Evolutionary conservation across 2,888 invertebrate species (phyloP).

Genomic region (Villa cingulata): DNA sequence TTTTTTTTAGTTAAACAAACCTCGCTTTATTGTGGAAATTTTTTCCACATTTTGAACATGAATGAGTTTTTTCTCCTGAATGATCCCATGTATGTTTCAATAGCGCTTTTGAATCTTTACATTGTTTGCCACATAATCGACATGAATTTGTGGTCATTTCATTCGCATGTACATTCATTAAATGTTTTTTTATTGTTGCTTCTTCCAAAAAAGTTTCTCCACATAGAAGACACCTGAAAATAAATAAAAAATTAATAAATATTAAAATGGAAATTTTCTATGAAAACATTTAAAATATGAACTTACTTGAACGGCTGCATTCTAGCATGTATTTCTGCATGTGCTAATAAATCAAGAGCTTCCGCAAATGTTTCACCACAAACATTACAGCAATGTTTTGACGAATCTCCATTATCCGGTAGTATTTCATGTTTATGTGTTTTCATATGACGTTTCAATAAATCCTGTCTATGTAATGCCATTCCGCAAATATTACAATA

Average conservation of each 20-base stretch:
- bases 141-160: slow-evolving; percentile 52
- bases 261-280: not conserved
- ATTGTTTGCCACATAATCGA: slow-evolving; percentile 51
- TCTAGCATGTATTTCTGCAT: slow-evolving; percentile 64
- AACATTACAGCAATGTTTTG: slow-evolving; percentile 58
- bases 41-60: slow-evolving; percentile 54
- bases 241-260: not conserved
- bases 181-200: slow-evolving; percentile 47
- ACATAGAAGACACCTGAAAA: slow-evolving; percentile 46
- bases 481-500: slow-evolving; percentile 63
- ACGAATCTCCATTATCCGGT: slow-evolving; percentile 5
- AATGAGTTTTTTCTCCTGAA: slow-evolving; percentile 47
- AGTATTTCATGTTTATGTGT: slow-evolving; percentile 26
- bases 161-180: slow-evolving; percentile 44
- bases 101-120: slow-evolving; percentile 51
- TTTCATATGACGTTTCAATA: slow-evolving; percentile 55
- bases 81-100: slow-evolving; percentile 58
- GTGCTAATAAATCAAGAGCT: slow-evolving; percentile 61
- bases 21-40: slow-evolving; percentile 56
- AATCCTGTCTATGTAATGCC: slow-evolving; percentile 62
- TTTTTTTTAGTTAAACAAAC: slow-evolving; percentile 6
- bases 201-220: slow-evolving; percentile 51
- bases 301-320: slow-evolving; percentile 39
- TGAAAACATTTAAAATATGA: too few relatives aligned
- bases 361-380: slow-evolving; percentile 67